Evolutionary conservation across 2,888 invertebrate species (phyloP).

Genomic region (Lepidocyrtinus sp.): DNA sequence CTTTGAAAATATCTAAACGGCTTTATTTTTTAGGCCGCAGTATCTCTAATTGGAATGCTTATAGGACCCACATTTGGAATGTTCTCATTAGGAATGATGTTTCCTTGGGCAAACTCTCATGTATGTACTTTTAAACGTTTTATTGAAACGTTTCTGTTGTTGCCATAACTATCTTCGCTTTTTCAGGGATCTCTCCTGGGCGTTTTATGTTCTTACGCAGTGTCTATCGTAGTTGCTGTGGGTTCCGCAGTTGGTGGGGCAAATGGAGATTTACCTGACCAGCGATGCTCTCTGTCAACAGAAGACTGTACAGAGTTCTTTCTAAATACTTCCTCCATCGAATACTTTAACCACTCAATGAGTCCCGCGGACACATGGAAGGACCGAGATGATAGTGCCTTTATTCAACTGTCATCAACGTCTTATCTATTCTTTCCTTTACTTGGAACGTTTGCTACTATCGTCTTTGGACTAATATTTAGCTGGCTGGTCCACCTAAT

Average conservation of each 20-base stretch:
- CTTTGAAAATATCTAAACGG: neutral
- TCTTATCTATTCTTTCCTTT: slow-evolving; percentile 57
- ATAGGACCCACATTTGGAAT: slow-evolving; percentile 62
- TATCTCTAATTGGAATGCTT: slow-evolving; percentile 56
- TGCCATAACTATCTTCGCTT: neutral
- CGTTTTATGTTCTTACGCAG: slow-evolving; percentile 21
- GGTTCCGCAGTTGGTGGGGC: slow-evolving; percentile 45
- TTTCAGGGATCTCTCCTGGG: slow-evolving; percentile 44
- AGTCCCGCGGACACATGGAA: slow-evolving; percentile 54
- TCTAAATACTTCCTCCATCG: slow-evolving; percentile 7
- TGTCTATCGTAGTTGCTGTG: slow-evolving; percentile 26
- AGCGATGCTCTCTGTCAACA: slow-evolving; percentile 50
- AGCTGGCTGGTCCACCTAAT: slow-evolving; percentile 31
- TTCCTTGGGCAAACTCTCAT: slow-evolving; percentile 66
- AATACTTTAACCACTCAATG: slow-evolving; percentile 35
- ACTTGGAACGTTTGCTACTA: slow-evolving; percentile 44
- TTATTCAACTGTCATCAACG: slow-evolving; percentile 52
- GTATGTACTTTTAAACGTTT: too few relatives aligned
- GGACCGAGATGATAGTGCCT: slow-evolving; percentile 36
- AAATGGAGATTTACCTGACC: slow-evolving; percentile 21
- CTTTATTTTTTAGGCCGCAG: slow-evolving; percentile 45
- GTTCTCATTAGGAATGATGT: slow-evolving; percentile 63
- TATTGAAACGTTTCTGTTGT: neutral
- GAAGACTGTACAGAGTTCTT: slow-evolving; percentile 53
- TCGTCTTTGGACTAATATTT: slow-evolving; percentile 56